phyloP scores from a whole-genome alignment of 2,888 invertebrate species.

The Cremastinae sp. region DNA sequence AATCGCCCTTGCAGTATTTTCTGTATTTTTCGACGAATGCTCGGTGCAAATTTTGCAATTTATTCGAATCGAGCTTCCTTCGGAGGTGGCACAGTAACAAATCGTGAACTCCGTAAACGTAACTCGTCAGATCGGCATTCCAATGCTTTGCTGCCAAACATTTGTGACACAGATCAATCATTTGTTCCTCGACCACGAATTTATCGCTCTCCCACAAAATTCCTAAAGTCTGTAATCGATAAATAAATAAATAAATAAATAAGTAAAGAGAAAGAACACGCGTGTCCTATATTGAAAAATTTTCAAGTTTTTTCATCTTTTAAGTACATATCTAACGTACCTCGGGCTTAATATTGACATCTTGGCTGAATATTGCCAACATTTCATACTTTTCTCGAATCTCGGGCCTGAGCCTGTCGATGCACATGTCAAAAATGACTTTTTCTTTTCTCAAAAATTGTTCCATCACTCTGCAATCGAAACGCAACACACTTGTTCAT shows the following conservation, averaged over 20 bases:
- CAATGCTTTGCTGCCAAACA: constrained; percentile 86
- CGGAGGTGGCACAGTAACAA: constrained; percentile 85
- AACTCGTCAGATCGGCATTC: constrained; percentile 83
- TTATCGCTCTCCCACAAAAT: constrained; percentile 81
- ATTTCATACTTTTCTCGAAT: constrained; percentile 83
- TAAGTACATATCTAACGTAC: constrained; percentile 78
- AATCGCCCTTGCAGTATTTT: constrained; percentile 81
- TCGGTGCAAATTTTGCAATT: constrained; percentile 82
- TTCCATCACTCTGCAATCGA: constrained; percentile 70
- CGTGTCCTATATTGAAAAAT: too few relatives aligned
- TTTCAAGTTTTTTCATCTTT: too few relatives aligned
- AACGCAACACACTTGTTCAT: constrained; percentile 40
- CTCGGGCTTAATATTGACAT: constrained; percentile 85
- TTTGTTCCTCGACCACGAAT: constrained; percentile 83
- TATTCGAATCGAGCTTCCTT: constrained; percentile 78
- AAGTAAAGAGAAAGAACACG: too few relatives aligned
- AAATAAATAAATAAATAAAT: too few relatives aligned
- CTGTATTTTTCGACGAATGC: constrained; percentile 84
- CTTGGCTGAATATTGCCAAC: constrained; percentile 86
- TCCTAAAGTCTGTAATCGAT: constrained; percentile 78
- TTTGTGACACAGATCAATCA: constrained; percentile 85
- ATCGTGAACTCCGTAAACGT: constrained; percentile 88
- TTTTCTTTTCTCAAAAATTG: constrained; percentile 73
- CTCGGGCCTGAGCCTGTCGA: constrained; percentile 82
- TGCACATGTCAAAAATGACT: constrained; percentile 82